phyloP scores from a whole-genome alignment of 2,888 invertebrate species.

The Orthonychiurus folsomi region DNA sequence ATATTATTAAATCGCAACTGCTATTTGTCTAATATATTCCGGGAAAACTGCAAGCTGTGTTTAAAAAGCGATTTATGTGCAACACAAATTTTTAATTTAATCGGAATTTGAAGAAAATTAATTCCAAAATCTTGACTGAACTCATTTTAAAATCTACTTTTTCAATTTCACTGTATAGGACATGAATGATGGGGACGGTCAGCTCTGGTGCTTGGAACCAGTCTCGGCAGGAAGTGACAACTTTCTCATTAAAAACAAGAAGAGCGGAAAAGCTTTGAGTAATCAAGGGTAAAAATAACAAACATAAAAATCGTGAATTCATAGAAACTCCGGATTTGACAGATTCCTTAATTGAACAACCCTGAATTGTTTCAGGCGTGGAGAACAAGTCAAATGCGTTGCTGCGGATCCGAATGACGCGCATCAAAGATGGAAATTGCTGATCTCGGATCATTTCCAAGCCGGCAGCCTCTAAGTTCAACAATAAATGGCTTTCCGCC shows the following conservation, averaged over 20 bases:
- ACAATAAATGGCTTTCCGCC: neutral
- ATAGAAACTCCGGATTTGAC: too few species aligned
- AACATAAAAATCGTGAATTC: too few species aligned
- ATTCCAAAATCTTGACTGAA: too few species aligned
- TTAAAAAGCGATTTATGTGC: too few species aligned
- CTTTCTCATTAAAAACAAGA: constrained; percentile 5
- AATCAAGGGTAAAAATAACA: constrained; percentile 6
- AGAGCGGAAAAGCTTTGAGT: neutral
- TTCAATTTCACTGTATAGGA: too few species aligned
- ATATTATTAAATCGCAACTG: neutral
- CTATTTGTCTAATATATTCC: too few species aligned
- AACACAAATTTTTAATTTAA: too few species aligned
- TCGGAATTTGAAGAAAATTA: too few species aligned
- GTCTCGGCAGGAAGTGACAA: neutral
- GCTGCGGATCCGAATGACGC: constrained; percentile 8
- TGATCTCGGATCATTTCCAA: constrained; percentile 7
- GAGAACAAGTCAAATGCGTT: constrained; percentile 6
- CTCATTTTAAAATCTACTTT: too few species aligned
- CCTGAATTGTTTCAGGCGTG: neutral
- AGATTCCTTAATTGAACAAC: too few species aligned
- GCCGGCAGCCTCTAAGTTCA: constrained; percentile 3
- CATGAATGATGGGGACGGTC: neutral
- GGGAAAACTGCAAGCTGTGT: too few species aligned
- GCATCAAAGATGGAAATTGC: constrained; percentile 7
- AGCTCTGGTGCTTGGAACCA: constrained; percentile 7